A percentile compares a stretch with the other conserved stretches of the same genome.
Conservation (phyloP, 2,113 vertebrate species). For the Xenopus laevis region DNA sequence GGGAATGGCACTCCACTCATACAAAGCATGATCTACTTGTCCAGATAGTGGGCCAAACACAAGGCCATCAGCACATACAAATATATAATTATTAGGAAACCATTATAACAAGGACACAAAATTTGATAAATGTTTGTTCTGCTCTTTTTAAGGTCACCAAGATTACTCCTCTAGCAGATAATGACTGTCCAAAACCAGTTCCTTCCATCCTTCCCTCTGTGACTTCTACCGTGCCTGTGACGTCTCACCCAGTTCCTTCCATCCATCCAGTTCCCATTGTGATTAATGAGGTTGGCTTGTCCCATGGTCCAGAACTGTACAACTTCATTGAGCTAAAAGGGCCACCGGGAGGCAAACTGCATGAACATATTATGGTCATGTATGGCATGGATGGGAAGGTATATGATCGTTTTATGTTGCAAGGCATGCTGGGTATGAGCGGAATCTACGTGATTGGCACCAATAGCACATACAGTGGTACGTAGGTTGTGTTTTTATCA, state of each 20-base stretch:
- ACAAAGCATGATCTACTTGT: no score
- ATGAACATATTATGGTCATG: slow-evolving; percentile 62
- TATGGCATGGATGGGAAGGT: slow-evolving; percentile 54
- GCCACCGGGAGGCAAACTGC: slow-evolving; percentile 53
- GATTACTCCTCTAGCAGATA: slow-evolving; percentile 65
- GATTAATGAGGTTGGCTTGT: slow-evolving; percentile 66
- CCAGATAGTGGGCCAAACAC: no score
- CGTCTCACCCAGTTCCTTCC: slow-evolving; percentile 18
- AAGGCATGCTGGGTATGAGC: slow-evolving; percentile 50
- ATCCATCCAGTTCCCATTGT: slow-evolving; percentile 29
- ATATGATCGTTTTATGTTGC: slow-evolving; percentile 55
- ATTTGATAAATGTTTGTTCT: not conserved
- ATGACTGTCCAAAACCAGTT: slow-evolving; percentile 56
- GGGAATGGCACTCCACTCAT: no score
- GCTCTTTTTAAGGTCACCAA: slow-evolving; percentile 58
- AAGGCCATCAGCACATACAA: no score
- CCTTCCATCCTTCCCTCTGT: not conserved
- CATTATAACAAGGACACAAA: no score
- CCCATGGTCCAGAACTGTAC: slow-evolving; percentile 42
- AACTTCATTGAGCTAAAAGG: slow-evolving; percentile 69
- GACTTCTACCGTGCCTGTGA: slow-evolving; percentile 42
- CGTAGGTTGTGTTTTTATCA: not conserved
- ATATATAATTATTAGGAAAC: no score
- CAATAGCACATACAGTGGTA: slow-evolving; percentile 6
- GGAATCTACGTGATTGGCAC: slow-evolving; percentile 61